These are phyloP conservation scores for Oryzaephilus surinamensis DNA, from an alignment of 1,140 invertebrate species.

Conservation along the genomic window DNA sequence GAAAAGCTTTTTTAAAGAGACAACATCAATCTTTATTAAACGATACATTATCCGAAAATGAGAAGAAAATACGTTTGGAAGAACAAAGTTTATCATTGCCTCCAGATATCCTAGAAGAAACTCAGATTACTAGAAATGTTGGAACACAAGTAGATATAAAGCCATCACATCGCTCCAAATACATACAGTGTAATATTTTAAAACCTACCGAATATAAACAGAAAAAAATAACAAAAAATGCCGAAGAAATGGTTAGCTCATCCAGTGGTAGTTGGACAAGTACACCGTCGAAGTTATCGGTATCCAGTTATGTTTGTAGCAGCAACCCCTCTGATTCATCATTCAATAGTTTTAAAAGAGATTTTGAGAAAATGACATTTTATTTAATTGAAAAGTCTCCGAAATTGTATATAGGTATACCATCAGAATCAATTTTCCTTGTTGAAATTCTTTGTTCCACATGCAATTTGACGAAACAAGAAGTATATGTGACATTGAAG, in stretches of 20 bases:
- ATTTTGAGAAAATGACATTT: neutral
- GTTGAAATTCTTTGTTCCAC: neutral
- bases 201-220: neutral
- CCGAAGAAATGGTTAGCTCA: neutral
- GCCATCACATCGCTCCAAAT: neutral
- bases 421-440: neutral
- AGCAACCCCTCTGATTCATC: neutral
- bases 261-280: too few relatives aligned
- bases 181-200: neutral
- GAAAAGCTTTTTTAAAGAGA: neutral
- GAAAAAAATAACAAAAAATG: neutral
- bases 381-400: neutral
- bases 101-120: neutral
- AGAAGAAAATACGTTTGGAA: neutral
- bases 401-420: conserved; percentile 1
- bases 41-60: neutral
- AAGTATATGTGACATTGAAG: neutral
- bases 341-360: neutral
- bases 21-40: neutral
- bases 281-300: too few relatives aligned
- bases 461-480: neutral
- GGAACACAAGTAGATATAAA: neutral
- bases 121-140: neutral
- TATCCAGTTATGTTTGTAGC: neutral
- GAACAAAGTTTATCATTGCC: neutral